Percentiles rank a stretch among this genome's conserved stretches.
Evolutionary conservation across 92 coral and sea anemone genomes (phyloP).

Genomic region (Epizoanthus scotinus): DNA sequence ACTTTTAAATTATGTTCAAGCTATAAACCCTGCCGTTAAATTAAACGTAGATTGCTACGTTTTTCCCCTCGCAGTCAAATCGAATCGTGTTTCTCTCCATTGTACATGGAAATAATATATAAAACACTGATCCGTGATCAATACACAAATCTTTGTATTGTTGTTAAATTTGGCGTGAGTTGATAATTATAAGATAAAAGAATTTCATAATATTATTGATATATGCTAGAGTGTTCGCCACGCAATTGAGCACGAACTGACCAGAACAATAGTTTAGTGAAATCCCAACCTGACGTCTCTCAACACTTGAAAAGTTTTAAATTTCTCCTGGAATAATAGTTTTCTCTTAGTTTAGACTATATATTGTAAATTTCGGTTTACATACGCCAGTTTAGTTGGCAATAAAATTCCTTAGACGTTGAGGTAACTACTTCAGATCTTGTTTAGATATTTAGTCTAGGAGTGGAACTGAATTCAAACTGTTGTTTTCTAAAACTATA

Average conservation of each 20-base stretch:
- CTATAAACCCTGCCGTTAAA: neutral
- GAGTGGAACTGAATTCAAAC: neutral
- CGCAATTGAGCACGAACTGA: neutral
- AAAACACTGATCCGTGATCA: neutral
- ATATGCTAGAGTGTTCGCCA: neutral
- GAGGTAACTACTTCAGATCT: neutral
- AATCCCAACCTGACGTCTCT: neutral
- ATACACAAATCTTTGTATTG: slow-evolving; percentile 4
- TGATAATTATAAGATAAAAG: neutral
- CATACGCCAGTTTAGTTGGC: no score
- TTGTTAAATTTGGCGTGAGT: neutral
- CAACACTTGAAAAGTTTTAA: no score
- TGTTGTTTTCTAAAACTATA: neutral
- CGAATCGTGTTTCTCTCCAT: neutral
- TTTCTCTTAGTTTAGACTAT: no score
- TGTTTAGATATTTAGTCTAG: no score
- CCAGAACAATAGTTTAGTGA: neutral
- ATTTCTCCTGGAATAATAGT: no score
- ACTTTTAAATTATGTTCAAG: neutral
- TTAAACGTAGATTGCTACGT: neutral
- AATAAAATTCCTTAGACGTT: neutral
- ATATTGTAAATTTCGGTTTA: no score
- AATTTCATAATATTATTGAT: neutral
- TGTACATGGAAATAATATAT: neutral
- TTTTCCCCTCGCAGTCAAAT: neutral